Base-by-base conservation (phyloP, 2,113 vertebrate genomes). In the Capreolus pygargus region DNA sequence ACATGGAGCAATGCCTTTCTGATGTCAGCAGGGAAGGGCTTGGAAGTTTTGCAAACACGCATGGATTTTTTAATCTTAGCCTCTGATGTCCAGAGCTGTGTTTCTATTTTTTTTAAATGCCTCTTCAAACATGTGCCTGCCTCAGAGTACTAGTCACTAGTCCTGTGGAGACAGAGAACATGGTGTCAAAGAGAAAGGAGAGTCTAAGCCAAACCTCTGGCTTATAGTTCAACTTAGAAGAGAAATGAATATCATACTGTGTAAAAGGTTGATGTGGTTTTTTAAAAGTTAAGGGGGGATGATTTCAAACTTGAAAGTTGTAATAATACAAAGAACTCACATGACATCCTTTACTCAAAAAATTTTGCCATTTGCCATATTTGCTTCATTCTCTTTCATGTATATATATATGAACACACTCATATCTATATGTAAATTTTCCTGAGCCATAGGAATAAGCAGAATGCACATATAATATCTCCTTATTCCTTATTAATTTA, bases 21-120 rank as follows among this genome's bases (percentile, higher is more conserved):
- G 55, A 89, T 94, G 96, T 90, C 76, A 84, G 85, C 92, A 74
- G 92, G 64, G 90, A 92, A 91, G 67, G 93, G 33, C 82, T 96
- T 58, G 76, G 94, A 88, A 74, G 86, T 58, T 89, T 86, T 86
- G 67, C 92, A 86, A 90, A 93, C n/a, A 47, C 25, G 28, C n/a
- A 19, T 64, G 94, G 88, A 79, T 11, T 78, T 95, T 95, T 93
- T 74, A 84, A 86, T 86, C 83, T 92, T 79, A 55, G 45, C 17
- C 11, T 92, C 82, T 86, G 70, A 97, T 47, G 23, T 89, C 85
- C 67, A 58, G 43, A 92, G 70, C 87, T 52, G 57, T 92, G 43
- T 64, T 96, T 94, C 50, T 89, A 25, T 94, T 90, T 93, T 95
- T 97, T 85, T 30, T 30, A 14, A 50, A 86, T 84, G 79, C 52